Evolutionary conservation across 2,113 vertebrate genomes (phyloP).

Genomic region (Lanius ludovicianus): DNA sequence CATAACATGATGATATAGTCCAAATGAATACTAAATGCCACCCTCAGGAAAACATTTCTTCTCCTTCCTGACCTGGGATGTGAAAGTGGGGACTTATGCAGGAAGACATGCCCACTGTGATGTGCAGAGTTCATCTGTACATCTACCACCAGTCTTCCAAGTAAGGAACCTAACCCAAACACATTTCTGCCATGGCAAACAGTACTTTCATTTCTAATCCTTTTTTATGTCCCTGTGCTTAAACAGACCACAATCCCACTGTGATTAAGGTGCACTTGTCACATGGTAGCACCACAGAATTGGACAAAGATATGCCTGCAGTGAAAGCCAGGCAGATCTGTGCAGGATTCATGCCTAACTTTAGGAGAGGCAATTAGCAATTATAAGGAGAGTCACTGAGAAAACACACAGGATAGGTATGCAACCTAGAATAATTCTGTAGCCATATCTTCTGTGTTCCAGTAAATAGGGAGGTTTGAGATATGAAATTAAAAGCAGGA

Average conservation of each 20-base stretch:
- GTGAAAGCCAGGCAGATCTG: neutral
- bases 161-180: neutral
- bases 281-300: neutral
- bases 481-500: neutral
- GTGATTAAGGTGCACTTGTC: neutral
- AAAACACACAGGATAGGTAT: neutral
- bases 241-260: neutral
- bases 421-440: neutral
- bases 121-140: rapidly evolving
- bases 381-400: neutral
- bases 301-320: neutral
- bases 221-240: neutral
- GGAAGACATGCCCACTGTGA: rapidly evolving
- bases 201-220: neutral
- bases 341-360: neutral
- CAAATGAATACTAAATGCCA: neutral
- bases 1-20: neutral
- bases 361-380: neutral
- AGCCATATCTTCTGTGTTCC: neutral
- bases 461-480: neutral
- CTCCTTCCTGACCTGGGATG: neutral
- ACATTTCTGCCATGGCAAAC: neutral
- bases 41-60: neutral
- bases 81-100: neutral
- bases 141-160: neutral